A percentile compares a stretch with the other conserved stretches of the same genome.
Evolutionary conservation across 2,888 invertebrate species (phyloP).

Genomic region (Lochmaea capreae): DNA sequence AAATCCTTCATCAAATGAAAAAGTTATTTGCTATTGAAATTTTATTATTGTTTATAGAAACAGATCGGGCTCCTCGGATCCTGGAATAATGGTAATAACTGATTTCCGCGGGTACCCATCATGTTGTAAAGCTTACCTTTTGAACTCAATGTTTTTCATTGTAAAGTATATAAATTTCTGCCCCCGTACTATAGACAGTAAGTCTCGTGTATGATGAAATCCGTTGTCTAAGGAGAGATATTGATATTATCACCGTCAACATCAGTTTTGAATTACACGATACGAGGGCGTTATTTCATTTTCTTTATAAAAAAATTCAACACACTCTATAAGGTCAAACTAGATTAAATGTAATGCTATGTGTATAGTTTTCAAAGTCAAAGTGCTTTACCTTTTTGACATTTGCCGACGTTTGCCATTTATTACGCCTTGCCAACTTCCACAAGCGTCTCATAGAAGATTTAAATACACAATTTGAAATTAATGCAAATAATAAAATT

Average conservation of each 20-base stretch:
- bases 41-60: too few species aligned
- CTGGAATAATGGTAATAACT: too few species aligned
- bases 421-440: slow-evolving; percentile 31
- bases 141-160: not conserved
- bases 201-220: slow-evolving; percentile 17
- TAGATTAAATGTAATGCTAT: slow-evolving; percentile 34
- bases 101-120: too few species aligned
- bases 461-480: not conserved
- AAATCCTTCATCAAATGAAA: too few species aligned
- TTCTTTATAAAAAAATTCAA: slow-evolving; percentile 22
- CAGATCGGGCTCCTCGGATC: too few species aligned
- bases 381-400: slow-evolving; percentile 36
- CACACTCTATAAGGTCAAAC: slow-evolving; percentile 35
- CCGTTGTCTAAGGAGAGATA: slow-evolving; percentile 12
- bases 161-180: not conserved
- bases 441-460: not conserved
- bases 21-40: too few species aligned
- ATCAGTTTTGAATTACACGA: slow-evolving; percentile 34
- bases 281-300: slow-evolving; percentile 29
- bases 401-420: slow-evolving; percentile 36
- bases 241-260: slow-evolving; percentile 24
- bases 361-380: slow-evolving; percentile 29
- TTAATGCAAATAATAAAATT: not conserved
- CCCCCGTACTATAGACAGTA: slow-evolving; percentile 18
- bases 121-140: too few species aligned